These are phyloP conservation scores for Shargacucullia verbasci DNA, from an alignment of 2,888 invertebrate species.

Conservation along the genomic window DNA sequence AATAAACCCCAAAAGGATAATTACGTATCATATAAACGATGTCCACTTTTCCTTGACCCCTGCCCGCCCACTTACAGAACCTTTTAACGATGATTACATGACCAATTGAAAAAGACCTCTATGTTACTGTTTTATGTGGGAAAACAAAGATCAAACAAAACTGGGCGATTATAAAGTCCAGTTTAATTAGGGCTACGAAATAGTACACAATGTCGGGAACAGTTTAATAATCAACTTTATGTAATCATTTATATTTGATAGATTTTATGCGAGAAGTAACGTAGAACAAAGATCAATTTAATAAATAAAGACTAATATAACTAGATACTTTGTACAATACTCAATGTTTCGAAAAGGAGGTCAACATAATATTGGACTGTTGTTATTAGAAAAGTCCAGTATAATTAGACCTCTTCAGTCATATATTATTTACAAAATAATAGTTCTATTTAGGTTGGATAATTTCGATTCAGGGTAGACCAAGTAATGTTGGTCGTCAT, in stretches of 20 bases:
- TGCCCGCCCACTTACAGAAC: constrained; percentile 27
- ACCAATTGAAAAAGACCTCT: neutral
- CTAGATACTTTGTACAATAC: constrained; percentile 1
- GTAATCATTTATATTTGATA: too few relatives aligned
- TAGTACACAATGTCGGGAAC: neutral
- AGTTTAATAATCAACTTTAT: too few relatives aligned
- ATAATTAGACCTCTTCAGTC: neutral
- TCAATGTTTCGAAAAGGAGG: neutral
- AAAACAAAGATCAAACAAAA: neutral
- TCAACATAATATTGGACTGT: neutral
- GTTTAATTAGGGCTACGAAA: neutral
- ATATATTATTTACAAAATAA: constrained; percentile 2
- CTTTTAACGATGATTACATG: constrained; percentile 22
- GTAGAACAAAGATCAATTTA: neutral
- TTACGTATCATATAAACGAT: constrained; percentile 47
- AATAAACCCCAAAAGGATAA: constrained; percentile 52
- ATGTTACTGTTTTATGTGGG: neutral
- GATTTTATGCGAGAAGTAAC: neutral
- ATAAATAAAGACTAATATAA: neutral
- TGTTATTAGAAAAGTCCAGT: neutral
- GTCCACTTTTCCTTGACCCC: constrained; percentile 49
- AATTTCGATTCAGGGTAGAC: constrained; percentile 8
- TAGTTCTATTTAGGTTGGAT: constrained; percentile 2
- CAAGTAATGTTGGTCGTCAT: constrained; percentile 30
- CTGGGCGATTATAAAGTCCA: neutral